A percentile compares a stretch with the other conserved stretches of the same genome.
Conservation (phyloP, 2,888 invertebrate species). For the Idaea dimidiata region DNA sequence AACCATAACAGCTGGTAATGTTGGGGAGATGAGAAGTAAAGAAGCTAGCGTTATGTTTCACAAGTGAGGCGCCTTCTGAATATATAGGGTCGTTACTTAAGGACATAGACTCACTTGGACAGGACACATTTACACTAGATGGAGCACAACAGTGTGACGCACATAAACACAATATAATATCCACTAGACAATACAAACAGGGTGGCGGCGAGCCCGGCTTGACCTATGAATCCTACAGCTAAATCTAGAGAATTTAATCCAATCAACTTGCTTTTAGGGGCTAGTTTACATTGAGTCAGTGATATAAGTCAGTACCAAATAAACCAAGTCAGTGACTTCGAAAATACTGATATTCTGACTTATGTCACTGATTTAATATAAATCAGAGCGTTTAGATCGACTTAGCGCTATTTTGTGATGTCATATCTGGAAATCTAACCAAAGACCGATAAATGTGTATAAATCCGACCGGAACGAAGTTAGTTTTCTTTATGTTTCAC, state of each 20-base stretch:
- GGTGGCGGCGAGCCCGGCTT: constrained; percentile 63
- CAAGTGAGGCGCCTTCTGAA: constrained; percentile 78
- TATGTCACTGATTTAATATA: too few species aligned
- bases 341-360: too few species aligned
- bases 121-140: constrained; percentile 69
- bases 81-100: constrained; percentile 52
- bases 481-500: background rate
- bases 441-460: background rate
- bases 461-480: background rate
- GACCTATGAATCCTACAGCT: constrained; percentile 43
- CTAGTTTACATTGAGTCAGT: background rate
- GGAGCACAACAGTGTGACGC: constrained; percentile 78
- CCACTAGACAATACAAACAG: constrained; percentile 66
- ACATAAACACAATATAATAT: constrained; percentile 79
- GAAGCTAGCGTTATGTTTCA: constrained; percentile 73
- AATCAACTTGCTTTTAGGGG: background rate
- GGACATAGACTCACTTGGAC: constrained; percentile 69
- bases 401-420: background rate
- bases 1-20: constrained; percentile 34
- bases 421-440: background rate
- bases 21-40: constrained; percentile 34
- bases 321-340: too few species aligned
- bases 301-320: too few species aligned
- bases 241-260: background rate
- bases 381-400: background rate